Evolutionary conservation across 2,113 vertebrate genomes (phyloP).

Genomic region (Pongo abelii): DNA sequence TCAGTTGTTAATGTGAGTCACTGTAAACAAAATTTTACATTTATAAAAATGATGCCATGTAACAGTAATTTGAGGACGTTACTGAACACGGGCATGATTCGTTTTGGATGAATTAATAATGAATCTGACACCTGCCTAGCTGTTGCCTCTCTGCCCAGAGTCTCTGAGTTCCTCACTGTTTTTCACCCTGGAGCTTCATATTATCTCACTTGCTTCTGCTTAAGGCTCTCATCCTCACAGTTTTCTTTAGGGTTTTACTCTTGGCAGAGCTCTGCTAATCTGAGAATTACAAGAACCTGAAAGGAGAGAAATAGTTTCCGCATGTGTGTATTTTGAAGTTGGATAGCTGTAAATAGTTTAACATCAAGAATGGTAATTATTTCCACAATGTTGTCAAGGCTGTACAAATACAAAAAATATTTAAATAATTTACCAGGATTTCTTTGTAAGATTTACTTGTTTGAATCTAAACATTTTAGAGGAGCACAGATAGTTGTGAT

Average conservation of each 20-base stretch:
- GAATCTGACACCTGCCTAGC: background rate
- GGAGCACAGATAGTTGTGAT: background rate
- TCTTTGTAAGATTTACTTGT: background rate
- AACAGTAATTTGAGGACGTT: background rate
- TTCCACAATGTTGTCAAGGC: background rate
- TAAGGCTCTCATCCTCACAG: background rate
- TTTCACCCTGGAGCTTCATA: background rate
- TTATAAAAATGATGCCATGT: background rate
- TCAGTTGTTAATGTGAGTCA: background rate
- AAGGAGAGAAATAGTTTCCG: conserved; percentile 7
- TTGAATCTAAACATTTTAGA: conserved; percentile 42
- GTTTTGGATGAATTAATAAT: conserved; percentile 26
- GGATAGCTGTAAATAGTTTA: background rate
- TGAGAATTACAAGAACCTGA: conserved; percentile 23
- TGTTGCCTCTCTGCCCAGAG: background rate
- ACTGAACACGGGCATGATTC: background rate
- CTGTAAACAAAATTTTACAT: conserved; percentile 42
- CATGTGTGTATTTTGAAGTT: background rate
- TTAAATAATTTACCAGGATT: background rate
- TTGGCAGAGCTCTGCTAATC: background rate
- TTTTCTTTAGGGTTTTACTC: background rate
- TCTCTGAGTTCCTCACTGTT: background rate
- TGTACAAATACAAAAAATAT: background rate
- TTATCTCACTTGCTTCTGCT: background rate
- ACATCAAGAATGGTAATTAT: background rate